Conservation (phyloP, 2,797 vertebrate species). For the Melanotaenia nigrans region DNA sequence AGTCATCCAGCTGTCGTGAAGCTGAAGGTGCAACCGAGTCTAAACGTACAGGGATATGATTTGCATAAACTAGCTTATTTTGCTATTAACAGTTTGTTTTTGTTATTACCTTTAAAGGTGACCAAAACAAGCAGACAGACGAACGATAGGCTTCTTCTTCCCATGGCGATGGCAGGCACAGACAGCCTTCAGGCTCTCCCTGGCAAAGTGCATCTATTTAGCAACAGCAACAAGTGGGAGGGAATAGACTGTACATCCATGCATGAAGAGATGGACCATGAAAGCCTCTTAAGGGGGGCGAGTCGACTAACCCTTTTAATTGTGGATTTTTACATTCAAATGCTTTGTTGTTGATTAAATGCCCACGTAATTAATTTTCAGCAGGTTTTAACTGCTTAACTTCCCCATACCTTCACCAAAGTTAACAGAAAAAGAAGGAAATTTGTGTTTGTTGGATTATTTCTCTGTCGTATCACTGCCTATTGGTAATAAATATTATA, state of each 20-base stretch:
- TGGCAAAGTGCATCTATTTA: background rate
- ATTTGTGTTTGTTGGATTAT: background rate
- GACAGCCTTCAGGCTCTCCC: slow-evolving; percentile 7
- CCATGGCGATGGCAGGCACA: slow-evolving; percentile 37
- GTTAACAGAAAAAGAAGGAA: background rate
- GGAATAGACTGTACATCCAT: slow-evolving; percentile 32
- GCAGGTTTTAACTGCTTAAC: no score
- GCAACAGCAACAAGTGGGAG: slow-evolving; percentile 42
- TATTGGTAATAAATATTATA: background rate
- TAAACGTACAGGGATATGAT: no score
- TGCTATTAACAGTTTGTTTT: background rate
- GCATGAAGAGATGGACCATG: slow-evolving; percentile 19
- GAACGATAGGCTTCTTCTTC: slow-evolving; percentile 1
- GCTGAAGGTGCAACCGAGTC: background rate
- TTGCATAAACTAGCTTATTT: background rate
- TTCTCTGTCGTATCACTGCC: background rate
- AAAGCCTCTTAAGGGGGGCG: slow-evolving; percentile 1
- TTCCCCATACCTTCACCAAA: no score
- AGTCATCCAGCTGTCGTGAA: background rate
- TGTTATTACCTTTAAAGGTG: slow-evolving; percentile 50
- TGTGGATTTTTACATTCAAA: background rate
- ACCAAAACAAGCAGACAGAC: slow-evolving; percentile 35
- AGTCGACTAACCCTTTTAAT: background rate
- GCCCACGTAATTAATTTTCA: no score
- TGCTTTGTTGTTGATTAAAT: no score